These are phyloP conservation scores for Alethe castanea DNA, from an alignment of 2,113 vertebrate species.

Conservation along the genomic window DNA sequence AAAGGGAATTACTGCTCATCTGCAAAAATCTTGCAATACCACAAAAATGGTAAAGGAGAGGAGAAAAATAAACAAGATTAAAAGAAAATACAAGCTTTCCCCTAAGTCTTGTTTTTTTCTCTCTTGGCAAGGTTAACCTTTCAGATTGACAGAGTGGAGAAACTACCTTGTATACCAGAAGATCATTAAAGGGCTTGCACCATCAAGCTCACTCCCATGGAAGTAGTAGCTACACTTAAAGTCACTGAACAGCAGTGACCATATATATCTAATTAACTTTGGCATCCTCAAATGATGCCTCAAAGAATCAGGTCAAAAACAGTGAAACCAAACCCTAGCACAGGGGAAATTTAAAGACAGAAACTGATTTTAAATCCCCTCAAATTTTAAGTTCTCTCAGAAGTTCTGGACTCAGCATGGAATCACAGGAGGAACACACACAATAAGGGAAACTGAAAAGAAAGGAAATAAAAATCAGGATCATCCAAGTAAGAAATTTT, in stretches of 20 bases:
- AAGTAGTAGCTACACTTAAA: background rate
- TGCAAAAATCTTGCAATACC: background rate
- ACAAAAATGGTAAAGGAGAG: accelerated
- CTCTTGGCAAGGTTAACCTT: background rate
- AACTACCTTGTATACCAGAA: background rate
- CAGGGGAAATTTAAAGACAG: background rate
- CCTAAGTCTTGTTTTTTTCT: background rate
- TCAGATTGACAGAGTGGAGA: background rate
- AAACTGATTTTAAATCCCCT: background rate
- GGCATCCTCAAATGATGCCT: background rate
- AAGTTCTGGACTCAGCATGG: background rate
- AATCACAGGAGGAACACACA: background rate
- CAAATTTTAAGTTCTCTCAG: background rate
- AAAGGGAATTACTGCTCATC: background rate
- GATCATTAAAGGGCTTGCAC: background rate
- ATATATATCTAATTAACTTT: background rate
- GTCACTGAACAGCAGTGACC: background rate
- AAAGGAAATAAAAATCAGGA: background rate
- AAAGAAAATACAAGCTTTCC: background rate
- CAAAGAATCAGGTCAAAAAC: background rate
- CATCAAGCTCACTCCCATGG: background rate
- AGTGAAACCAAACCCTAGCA: background rate
- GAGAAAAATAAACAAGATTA: background rate
- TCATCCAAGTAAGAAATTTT: background rate
- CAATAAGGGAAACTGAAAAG: background rate